Evolutionary conservation across 2,888 invertebrate species (phyloP).

Genomic region (Tetropium fuscum): DNA sequence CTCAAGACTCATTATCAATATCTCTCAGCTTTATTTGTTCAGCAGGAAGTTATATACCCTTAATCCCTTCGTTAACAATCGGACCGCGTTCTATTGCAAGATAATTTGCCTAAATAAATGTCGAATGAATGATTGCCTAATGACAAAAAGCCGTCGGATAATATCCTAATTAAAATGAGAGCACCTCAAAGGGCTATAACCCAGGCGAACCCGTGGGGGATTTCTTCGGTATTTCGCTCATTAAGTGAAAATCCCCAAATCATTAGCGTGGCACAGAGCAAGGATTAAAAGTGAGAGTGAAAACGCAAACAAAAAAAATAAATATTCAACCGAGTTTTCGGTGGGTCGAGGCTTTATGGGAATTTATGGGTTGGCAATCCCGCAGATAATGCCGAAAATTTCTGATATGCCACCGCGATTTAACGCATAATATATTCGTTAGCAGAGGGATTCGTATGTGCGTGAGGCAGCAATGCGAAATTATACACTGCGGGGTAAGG

Average conservation of each 20-base stretch:
- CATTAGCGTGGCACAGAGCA: slow-evolving; percentile 2
- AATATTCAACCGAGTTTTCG: slow-evolving; percentile 14
- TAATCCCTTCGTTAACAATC: too few species aligned
- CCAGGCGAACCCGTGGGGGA: neutral
- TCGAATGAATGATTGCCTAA: too few species aligned
- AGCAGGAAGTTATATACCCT: too few species aligned
- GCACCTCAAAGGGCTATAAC: neutral
- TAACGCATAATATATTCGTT: slow-evolving; percentile 7
- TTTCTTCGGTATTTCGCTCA: slow-evolving; percentile 10
- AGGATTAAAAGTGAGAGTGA: slow-evolving; percentile 23
- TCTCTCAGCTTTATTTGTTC: too few species aligned
- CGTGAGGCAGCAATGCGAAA: neutral
- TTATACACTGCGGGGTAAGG: too few species aligned
- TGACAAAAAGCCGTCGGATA: neutral
- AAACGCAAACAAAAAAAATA: slow-evolving; percentile 21
- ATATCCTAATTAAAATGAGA: slow-evolving; percentile 5
- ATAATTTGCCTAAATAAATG: too few species aligned
- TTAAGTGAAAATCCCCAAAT: slow-evolving; percentile 22
- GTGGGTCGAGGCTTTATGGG: slow-evolving; percentile 6
- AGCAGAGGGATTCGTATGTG: neutral
- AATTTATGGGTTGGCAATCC: slow-evolving; percentile 13
- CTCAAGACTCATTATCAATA: too few species aligned
- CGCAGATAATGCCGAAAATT: slow-evolving; percentile 19
- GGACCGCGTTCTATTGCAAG: too few species aligned
- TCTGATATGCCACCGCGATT: slow-evolving; percentile 11